Conservation (phyloP, 2,113 vertebrate species). For the Cynopterus brachyotis region DNA sequence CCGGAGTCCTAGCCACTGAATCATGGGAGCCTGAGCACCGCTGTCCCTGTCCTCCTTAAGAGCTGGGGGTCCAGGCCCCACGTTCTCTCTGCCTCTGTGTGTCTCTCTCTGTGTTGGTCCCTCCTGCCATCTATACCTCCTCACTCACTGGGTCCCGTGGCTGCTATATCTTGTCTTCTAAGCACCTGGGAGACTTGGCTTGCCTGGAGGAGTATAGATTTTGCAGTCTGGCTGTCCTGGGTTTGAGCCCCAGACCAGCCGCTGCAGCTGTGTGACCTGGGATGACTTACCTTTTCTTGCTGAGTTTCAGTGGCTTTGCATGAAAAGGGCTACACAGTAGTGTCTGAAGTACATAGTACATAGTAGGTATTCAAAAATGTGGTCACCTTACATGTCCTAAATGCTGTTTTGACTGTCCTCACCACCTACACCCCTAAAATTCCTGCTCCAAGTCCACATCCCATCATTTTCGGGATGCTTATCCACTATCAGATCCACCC, state of each 20-base stretch:
- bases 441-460: not conserved
- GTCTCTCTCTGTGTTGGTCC: not conserved
- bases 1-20: slow-evolving; percentile 36
- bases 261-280: not conserved
- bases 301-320: not conserved
- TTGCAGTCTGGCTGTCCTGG: not conserved
- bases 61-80: not conserved
- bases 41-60: not conserved
- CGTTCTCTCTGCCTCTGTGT: not conserved
- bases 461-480: not conserved
- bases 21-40: not conserved
- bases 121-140: not conserved
- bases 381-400: not conserved
- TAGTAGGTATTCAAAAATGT: not conserved
- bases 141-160: fast-evolving
- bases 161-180: not conserved
- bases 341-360: not conserved
- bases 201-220: not conserved
- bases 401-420: not conserved
- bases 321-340: not conserved
- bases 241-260: not conserved
- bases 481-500: not conserved
- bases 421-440: not conserved
- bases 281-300: not conserved
- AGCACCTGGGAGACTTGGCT: not conserved